Base-by-base conservation (phyloP, 2,888 invertebrate genomes). In the Tipula confusa region DNA sequence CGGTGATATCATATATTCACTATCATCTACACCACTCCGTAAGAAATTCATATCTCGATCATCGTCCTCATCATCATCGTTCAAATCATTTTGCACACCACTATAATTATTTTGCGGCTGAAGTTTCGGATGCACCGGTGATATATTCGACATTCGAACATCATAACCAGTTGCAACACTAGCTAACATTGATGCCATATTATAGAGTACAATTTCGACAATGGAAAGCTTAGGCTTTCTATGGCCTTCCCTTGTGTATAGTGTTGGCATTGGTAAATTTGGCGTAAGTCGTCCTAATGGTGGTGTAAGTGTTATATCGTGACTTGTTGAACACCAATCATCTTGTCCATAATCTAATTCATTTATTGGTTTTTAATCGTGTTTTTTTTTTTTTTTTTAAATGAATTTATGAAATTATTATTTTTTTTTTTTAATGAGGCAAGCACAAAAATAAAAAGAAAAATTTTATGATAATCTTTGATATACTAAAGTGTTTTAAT, bases 101-200 rank as follows among this genome's bases (percentile, higher is more conserved):
- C 48, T 83, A 15, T 79, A 64, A 82, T 79, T 84, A 80, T 81
- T 81, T 84, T 93, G 93, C 0, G 95, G 95, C 87, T 95, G 93
- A 84, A 96, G 89, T 84, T 93, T 92, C 6, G 96, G 96, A 90
- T 96, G 96, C 85, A 96, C 91, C 0, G 95, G 95, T 86, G 95
- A 94, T 83, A 96, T 93, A 88, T 97, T 97, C 80, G 96, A 96
- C 89, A 96, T 92, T 87, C 97, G 92, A 83, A 98, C 95, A 91
- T 98, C 98, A 88, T 96, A 97, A 0, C 98, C 98, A 48, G 96
- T 95, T 2, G 96, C 96, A 64, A 98, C 95, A 29, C 97, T 95
- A 2, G 97, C 97, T 87, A 98, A 90, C 90, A 98, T 92, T 83
- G 97, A 95, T 83, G 97, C 97, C 92, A 98, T 96, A 89, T 97